Evolutionary conservation across 2,888 invertebrate genomes (phyloP).

Genomic region (Magallana nippona): DNA sequence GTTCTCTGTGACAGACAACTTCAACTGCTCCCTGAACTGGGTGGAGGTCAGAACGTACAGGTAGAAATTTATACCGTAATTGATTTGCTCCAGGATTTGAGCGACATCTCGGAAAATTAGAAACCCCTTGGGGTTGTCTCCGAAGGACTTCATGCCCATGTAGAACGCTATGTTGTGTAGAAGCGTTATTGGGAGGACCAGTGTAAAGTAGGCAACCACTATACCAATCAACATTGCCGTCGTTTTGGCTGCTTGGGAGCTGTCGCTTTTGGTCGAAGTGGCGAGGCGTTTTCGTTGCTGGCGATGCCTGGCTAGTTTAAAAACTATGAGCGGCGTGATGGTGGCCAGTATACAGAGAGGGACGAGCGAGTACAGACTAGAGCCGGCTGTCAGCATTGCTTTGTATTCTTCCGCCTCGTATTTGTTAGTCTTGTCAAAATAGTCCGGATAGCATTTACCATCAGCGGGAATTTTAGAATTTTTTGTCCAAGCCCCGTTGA

Average conservation of each 20-base stretch:
- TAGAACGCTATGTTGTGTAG: slow-evolving; percentile 60
- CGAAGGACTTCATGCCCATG: slow-evolving; percentile 60
- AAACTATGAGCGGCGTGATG: slow-evolving; percentile 60
- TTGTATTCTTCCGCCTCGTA: slow-evolving; percentile 45
- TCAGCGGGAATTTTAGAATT: slow-evolving; percentile 55
- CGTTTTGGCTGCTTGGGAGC: slow-evolving; percentile 50
- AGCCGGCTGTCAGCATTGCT: slow-evolving; percentile 56
- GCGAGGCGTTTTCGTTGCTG: slow-evolving; percentile 42
- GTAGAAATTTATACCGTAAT: slow-evolving; percentile 71
- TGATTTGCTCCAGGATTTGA: slow-evolving; percentile 67
- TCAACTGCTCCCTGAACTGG: slow-evolving; percentile 56
- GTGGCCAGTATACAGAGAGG: slow-evolving; percentile 59
- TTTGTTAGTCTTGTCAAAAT: slow-evolving; percentile 43
- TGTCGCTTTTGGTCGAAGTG: background rate
- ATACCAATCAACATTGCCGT: slow-evolving; percentile 67
- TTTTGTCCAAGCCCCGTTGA: slow-evolving; percentile 58
- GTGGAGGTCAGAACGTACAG: slow-evolving; percentile 65
- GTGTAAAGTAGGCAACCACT: slow-evolving; percentile 65
- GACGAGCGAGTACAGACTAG: slow-evolving; percentile 58
- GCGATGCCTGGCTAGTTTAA: slow-evolving; percentile 47
- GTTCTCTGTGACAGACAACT: background rate
- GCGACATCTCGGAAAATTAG: slow-evolving; percentile 62
- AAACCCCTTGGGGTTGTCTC: slow-evolving; percentile 54
- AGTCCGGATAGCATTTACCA: slow-evolving; percentile 58
- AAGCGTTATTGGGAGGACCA: slow-evolving; percentile 66